Evolutionary conservation across 2,113 vertebrate genomes (phyloP).

Genomic region (Thryonomys swinderianus): DNA sequence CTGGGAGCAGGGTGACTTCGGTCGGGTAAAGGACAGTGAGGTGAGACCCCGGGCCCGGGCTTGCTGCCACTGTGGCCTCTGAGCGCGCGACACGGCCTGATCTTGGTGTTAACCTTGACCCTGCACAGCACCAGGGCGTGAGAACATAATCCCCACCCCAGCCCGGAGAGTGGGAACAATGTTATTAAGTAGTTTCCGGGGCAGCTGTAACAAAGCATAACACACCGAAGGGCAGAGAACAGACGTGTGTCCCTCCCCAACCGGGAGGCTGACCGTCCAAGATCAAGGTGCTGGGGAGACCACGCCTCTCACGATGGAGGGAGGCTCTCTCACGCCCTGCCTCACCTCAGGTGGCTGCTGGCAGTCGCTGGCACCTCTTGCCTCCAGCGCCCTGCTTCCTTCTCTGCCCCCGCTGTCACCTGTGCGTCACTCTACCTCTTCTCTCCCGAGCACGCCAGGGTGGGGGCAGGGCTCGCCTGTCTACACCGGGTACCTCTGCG

Average conservation of each 20-base stretch:
- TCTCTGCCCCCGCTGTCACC: not conserved
- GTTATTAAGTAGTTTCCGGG: not conserved
- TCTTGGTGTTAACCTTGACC: not conserved
- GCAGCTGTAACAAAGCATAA: not conserved
- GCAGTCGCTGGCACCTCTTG: not conserved
- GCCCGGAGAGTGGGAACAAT: not conserved
- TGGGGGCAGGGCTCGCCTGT: not conserved
- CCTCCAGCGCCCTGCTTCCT: not conserved
- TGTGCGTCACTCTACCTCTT: not conserved
- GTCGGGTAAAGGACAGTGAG: not conserved
- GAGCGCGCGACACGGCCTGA: not conserved
- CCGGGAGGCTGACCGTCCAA: not conserved
- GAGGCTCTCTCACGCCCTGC: not conserved
- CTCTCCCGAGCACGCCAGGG: not conserved
- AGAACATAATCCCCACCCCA: not conserved
- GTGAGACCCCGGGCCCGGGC: not conserved
- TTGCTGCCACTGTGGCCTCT: not conserved
- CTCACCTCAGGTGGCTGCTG: not conserved
- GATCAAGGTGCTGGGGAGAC: not conserved
- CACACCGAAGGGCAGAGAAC: not conserved
- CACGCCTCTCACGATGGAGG: not conserved
- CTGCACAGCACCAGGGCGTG: not conserved
- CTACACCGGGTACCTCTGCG: not conserved
- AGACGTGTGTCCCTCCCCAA: not conserved
- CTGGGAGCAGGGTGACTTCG: not conserved